Conservation (phyloP, 2,888 invertebrate genomes). For the Acanthosepion pharaonis region DNA sequence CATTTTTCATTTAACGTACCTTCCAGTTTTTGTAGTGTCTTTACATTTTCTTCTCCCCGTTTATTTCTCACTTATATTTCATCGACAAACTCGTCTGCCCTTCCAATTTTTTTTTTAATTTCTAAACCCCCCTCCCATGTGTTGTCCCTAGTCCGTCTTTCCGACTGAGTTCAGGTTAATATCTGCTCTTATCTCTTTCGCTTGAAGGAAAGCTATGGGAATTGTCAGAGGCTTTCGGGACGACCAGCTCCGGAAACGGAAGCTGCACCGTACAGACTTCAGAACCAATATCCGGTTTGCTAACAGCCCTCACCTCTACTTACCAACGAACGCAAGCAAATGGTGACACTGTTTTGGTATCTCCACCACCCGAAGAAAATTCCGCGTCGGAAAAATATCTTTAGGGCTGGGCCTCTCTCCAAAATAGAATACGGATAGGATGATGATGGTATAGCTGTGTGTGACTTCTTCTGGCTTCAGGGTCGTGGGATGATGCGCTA, state of each 20-base stretch:
- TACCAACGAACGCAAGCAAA: background rate
- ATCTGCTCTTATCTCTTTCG: background rate
- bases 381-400: background rate
- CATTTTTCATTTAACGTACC: too few relatives aligned
- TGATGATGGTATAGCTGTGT: background rate
- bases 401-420: background rate
- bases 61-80: background rate
- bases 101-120: background rate
- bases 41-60: too few relatives aligned
- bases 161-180: background rate
- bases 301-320: background rate
- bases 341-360: background rate
- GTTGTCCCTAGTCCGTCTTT: background rate
- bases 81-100: background rate
- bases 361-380: too few relatives aligned
- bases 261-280: background rate
- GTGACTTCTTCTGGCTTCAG: conserved; percentile 16
- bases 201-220: conserved; percentile 20
- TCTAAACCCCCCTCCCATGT: background rate
- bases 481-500: background rate
- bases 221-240: background rate
- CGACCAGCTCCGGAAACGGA: background rate
- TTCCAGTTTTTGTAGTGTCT: too few relatives aligned
- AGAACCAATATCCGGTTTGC: conserved; percentile 13
- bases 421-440: background rate